Evolutionary conservation across 2,888 invertebrate genomes (phyloP), one percentile per base, ranked within the genome.

Genomic region (Crepidodera aurea): DNA sequence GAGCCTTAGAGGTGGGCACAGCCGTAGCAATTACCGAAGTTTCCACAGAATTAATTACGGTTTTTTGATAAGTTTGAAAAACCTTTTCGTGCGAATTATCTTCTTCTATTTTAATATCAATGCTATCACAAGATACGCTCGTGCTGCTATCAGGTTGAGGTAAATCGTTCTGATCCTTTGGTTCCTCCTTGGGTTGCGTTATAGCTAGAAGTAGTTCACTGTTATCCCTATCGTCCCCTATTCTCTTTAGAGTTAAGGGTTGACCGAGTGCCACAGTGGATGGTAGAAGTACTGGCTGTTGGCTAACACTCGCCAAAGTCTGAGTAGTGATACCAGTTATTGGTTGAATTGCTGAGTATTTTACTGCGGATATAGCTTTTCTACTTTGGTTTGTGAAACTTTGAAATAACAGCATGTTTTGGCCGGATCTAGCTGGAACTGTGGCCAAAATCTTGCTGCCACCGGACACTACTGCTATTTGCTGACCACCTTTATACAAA

Each of bases 401-500:
- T 73, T 90, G 90, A 48, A 90, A 83, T 13, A 90, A 80, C 10
- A 90, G 78, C 67, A 89, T 85, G 69, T 89, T 89, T 0, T 88
- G 85, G 0, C 87, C 77, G 60, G 81, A 63, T 82, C 86, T 64
- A 77, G 85, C 75, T 80, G 79, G 74, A 82, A 81, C 78, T 79
- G 87, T 70, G 79, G 87, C 61, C 71, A 79, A 76, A 69, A 85
- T 81, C 73, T 85, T 85, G 55, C 89, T 89, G 5, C 88, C 87
- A 67, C 89, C 88, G 3, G 90, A 89, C 2, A 90, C 88, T 63
- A 90, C 89, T 1, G 89, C 88, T 61, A 90, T 88, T 72, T 89
- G 89, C 74, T 90, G 89, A 0, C 88, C 87, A 6, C 88, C 68
- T 68, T 56, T 13, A 54, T 8, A 27, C 8, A 57, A 56, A 51